Evolutionary conservation across 2,113 vertebrate genomes (phyloP).

Genomic region (Gasterosteus nipponicus): DNA sequence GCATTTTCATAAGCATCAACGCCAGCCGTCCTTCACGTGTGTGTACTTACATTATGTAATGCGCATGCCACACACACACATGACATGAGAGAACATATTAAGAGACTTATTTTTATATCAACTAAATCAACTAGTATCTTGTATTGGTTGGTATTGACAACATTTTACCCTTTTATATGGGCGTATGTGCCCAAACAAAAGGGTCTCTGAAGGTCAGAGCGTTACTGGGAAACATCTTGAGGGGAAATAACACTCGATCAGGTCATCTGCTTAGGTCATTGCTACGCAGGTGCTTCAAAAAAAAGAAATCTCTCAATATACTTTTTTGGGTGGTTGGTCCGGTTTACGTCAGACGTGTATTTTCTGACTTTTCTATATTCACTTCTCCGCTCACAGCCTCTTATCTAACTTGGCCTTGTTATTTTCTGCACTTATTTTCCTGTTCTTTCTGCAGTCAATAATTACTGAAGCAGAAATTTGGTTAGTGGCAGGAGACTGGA

Average conservation of each 20-base stretch:
- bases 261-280: slow-evolving; percentile 11
- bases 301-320: slow-evolving; percentile 31
- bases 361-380: slow-evolving; percentile 40
- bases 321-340: slow-evolving; percentile 33
- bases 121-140: not conserved
- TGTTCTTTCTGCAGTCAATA: slow-evolving; percentile 57
- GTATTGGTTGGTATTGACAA: not conserved
- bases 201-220: not conserved
- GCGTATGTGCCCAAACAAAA: not conserved
- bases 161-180: not conserved
- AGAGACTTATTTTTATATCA: not conserved
- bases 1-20: not conserved
- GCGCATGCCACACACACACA: not conserved
- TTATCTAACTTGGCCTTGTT: slow-evolving; percentile 41
- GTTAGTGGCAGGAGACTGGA: slow-evolving; percentile 61
- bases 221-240: not conserved
- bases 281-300: not conserved
- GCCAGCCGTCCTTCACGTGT: not conserved
- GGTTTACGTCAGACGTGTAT: slow-evolving; percentile 33
- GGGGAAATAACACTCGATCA: not conserved
- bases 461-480: slow-evolving; percentile 62
- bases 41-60: not conserved
- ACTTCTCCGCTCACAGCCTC: slow-evolving; percentile 21
- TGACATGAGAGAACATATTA: not conserved
- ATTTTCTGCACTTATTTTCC: slow-evolving; percentile 33